These are phyloP conservation scores for Tachina grossa DNA, from an alignment of 2,888 invertebrate genomes.

Conservation along the genomic window DNA sequence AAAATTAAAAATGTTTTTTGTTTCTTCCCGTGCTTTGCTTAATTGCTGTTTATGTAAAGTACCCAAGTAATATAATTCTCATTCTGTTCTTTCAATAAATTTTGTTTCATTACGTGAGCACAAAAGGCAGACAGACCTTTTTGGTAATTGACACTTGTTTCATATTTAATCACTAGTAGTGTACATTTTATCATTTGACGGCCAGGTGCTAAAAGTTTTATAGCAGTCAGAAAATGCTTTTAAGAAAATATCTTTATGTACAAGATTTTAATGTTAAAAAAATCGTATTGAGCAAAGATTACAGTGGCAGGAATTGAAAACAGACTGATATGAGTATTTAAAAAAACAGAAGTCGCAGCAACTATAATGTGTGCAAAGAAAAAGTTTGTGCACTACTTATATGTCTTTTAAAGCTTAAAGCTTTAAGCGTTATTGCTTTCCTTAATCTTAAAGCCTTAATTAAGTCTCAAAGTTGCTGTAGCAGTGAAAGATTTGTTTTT, in stretches of 20 bases:
- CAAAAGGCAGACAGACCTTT: slow-evolving; percentile 5
- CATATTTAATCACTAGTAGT: slow-evolving; percentile 24
- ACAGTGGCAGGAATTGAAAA: slow-evolving; percentile 3
- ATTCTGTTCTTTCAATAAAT: background rate
- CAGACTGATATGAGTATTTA: no score
- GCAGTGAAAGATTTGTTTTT: no score
- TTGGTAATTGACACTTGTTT: slow-evolving; percentile 47
- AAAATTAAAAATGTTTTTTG: no score
- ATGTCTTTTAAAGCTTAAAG: no score
- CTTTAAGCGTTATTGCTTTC: no score
- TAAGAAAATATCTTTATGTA: background rate
- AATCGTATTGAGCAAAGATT: background rate
- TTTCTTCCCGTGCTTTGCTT: no score
- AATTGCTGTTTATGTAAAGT: no score
- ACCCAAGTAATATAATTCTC: background rate
- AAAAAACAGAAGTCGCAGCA: no score
- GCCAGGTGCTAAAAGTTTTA: slow-evolving; percentile 57
- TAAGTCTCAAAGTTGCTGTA: no score
- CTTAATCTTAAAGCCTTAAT: no score
- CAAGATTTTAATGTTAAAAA: slow-evolving; percentile 1
- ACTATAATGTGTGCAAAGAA: no score
- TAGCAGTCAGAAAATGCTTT: background rate
- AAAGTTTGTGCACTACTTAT: no score
- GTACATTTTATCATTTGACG: slow-evolving; percentile 30
- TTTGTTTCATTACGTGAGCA: background rate